Conservation (phyloP, 2,888 invertebrate genomes). For the Epistrophe grossulariae region DNA sequence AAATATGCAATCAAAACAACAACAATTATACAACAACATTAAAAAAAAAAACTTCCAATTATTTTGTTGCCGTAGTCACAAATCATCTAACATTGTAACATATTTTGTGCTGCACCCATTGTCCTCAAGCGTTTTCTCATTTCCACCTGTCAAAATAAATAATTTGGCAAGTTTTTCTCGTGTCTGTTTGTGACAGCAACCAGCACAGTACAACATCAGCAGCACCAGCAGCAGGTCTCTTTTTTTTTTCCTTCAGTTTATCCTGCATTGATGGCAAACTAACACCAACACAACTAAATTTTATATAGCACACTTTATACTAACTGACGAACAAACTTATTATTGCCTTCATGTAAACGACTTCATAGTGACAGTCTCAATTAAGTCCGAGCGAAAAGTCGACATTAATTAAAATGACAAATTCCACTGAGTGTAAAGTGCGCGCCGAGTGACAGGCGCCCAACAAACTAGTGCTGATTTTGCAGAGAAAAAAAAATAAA, state of each 20-base stretch:
- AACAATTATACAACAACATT: neutral
- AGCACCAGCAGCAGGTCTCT: constrained; percentile 17
- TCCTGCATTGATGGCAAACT: constrained; percentile 18
- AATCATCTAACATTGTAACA: constrained; percentile 40
- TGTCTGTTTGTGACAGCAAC: constrained; percentile 48
- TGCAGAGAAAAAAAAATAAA: constrained; percentile 28
- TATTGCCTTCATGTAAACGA: constrained; percentile 74
- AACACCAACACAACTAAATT: neutral
- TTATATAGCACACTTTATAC: neutral
- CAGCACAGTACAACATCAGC: neutral
- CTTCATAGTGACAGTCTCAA: constrained; percentile 73
- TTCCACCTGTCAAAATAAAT: constrained; percentile 69
- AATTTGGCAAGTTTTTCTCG: constrained; percentile 58
- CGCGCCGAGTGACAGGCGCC: constrained; percentile 70
- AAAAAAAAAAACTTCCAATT: neutral
- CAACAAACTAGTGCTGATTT: constrained; percentile 69
- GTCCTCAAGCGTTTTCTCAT: constrained; percentile 60
- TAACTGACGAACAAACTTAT: constrained; percentile 43
- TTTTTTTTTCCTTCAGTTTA: neutral
- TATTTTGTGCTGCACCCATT: constrained; percentile 37
- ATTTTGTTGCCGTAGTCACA: constrained; percentile 17
- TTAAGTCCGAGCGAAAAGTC: constrained; percentile 73
- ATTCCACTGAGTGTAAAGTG: constrained; percentile 65
- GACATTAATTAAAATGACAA: constrained; percentile 76
- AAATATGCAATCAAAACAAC: neutral